Percentiles rank a stretch among this genome's conserved stretches.
These are phyloP conservation scores for Aphelinus atriplicis DNA, from an alignment of 1,140 invertebrate species.

Conservation along the genomic window DNA sequence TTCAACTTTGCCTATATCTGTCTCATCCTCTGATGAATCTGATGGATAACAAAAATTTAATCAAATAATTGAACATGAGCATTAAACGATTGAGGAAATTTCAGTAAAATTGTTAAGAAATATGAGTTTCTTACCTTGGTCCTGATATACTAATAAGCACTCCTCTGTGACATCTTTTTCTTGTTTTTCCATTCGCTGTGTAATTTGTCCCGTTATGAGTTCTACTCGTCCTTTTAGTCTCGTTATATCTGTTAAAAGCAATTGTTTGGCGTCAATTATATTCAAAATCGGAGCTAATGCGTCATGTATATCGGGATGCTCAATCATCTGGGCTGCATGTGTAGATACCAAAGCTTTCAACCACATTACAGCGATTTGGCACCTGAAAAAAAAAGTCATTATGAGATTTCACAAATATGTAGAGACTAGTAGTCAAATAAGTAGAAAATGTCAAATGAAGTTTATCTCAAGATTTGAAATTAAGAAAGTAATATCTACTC, in stretches of 20 bases:
- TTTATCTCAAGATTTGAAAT: neutral
- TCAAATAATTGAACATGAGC: too few species aligned
- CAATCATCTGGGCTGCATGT: conserved; percentile 72
- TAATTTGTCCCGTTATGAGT: conserved; percentile 69
- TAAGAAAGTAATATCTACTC: neutral
- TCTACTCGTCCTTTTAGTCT: conserved; percentile 70
- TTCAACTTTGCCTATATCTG: conserved; percentile 54
- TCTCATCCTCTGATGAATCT: conserved; percentile 60
- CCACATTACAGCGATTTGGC: conserved; percentile 71
- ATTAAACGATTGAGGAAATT: neutral
- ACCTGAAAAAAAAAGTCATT: conserved; percentile 58
- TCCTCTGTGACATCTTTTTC: conserved; percentile 62
- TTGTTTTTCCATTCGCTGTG: conserved; percentile 57
- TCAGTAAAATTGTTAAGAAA: conserved; percentile 5
- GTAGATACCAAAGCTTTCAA: conserved; percentile 69
- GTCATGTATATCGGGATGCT: conserved; percentile 68
- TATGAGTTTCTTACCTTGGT: conserved; percentile 63
- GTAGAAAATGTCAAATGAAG: neutral
- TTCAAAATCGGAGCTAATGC: conserved; percentile 69
- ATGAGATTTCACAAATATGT: too few species aligned
- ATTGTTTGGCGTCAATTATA: conserved; percentile 70
- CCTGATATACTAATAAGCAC: conserved; percentile 68
- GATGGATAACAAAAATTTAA: neutral
- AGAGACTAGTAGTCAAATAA: too few species aligned
- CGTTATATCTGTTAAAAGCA: conserved; percentile 66